phyloP scores from a whole-genome alignment of 2,888 invertebrate genomes.

The Pseudolycoriella hygida region DNA sequence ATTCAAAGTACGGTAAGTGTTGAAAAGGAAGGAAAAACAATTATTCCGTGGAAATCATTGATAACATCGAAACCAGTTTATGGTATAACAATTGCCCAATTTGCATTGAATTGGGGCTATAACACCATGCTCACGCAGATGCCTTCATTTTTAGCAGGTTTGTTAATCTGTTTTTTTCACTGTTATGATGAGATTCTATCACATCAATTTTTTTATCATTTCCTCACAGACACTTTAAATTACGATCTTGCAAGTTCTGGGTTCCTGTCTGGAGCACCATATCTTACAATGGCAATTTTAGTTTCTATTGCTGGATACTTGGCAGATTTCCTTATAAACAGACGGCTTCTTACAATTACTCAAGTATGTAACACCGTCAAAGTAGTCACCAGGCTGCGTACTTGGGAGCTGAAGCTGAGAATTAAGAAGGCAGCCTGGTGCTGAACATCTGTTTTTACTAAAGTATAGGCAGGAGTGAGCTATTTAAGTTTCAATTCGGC shows the following conservation, averaged over 20 bases:
- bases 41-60: constrained; percentile 58
- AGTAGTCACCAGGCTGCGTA: too few relatives aligned
- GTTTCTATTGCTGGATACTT: constrained; percentile 65
- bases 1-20: constrained; percentile 41
- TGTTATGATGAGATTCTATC: too few relatives aligned
- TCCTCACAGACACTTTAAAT: constrained; percentile 42
- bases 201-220: background rate
- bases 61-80: constrained; percentile 60
- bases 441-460: too few relatives aligned
- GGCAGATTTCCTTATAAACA: constrained; percentile 58
- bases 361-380: constrained; percentile 33
- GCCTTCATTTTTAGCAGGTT: constrained; percentile 69
- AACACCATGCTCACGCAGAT: constrained; percentile 68
- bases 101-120: constrained; percentile 82
- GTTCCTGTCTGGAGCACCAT: constrained; percentile 70
- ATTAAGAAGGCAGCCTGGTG: too few relatives aligned
- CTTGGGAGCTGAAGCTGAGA: too few relatives aligned
- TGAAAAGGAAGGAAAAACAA: constrained; percentile 28
- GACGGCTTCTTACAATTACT: constrained; percentile 48
- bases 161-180: constrained; percentile 6
- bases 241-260: constrained; percentile 65
- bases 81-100: constrained; percentile 69
- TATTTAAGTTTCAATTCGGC: too few relatives aligned
- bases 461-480: too few relatives aligned
- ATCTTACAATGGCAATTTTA: constrained; percentile 70